Evolutionary conservation across 1,140 invertebrate species (phyloP).

Genomic region (Cheumatopsyche charites): DNA sequence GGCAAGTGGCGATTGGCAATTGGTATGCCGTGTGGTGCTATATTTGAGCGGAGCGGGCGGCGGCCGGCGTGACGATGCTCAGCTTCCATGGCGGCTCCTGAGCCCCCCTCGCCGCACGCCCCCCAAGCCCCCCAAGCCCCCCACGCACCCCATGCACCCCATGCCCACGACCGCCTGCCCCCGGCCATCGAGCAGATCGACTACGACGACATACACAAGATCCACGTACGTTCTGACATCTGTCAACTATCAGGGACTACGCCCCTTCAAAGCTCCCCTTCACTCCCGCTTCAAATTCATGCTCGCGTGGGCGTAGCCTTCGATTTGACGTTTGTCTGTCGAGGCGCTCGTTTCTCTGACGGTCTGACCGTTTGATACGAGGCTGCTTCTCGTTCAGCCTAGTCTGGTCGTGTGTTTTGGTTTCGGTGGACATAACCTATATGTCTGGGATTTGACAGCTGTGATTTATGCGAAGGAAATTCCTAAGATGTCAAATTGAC

Average conservation of each 20-base stretch:
- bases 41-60: slow-evolving; percentile 21
- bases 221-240: slow-evolving; percentile 54
- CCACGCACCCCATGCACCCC: slow-evolving; percentile 54
- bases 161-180: slow-evolving; percentile 46
- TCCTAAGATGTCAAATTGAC: too few species aligned
- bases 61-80: slow-evolving; percentile 41
- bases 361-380: background rate
- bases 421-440: background rate
- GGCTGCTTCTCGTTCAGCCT: too few species aligned
- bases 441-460: background rate
- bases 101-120: slow-evolving; percentile 39
- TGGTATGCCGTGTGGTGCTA: slow-evolving; percentile 37
- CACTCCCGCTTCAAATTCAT: background rate
- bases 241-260: background rate
- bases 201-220: slow-evolving; percentile 61
- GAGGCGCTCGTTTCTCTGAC: background rate
- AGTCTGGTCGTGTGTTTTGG: too few species aligned
- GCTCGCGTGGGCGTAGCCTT: background rate
- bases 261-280: background rate
- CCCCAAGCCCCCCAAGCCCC: too few species aligned
- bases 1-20: too few species aligned
- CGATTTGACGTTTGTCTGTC: background rate
- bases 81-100: slow-evolving; percentile 45
- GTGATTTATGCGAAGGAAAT: background rate
- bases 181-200: slow-evolving; percentile 59